A percentile compares a stretch with the other conserved stretches of the same genome.
Evolutionary conservation across 1,140 invertebrate species (phyloP).

Genomic region (Drosophila sulfurigaster): DNA sequence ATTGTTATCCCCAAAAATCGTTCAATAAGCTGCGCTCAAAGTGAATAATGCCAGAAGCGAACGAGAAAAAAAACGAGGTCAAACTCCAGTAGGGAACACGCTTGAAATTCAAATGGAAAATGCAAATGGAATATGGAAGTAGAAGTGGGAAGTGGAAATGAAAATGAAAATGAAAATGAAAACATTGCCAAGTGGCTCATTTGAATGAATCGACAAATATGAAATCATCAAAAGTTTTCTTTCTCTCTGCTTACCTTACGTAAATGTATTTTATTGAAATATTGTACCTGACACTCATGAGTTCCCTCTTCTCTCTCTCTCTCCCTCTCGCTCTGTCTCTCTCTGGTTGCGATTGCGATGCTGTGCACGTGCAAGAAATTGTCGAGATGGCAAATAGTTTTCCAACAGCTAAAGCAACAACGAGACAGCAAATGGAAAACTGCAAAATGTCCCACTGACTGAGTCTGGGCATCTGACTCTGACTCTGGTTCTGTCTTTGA

Average conservation of each 20-base stretch:
- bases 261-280: slow-evolving; percentile 81
- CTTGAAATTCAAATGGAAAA: neutral
- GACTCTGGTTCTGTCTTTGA: neutral
- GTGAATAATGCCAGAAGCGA: neutral
- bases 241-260: slow-evolving; percentile 31
- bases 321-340: neutral
- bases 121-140: slow-evolving; percentile 5
- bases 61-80: neutral
- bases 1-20: slow-evolving; percentile 50
- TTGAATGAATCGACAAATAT: slow-evolving; percentile 67
- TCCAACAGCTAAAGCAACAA: slow-evolving; percentile 60
- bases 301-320: neutral
- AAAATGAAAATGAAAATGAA: slow-evolving; percentile 4
- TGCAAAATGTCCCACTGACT: slow-evolving; percentile 76
- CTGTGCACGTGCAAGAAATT: slow-evolving; percentile 80
- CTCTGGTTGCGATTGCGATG: slow-evolving; percentile 53
- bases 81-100: neutral
- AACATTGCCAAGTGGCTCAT: slow-evolving; percentile 20
- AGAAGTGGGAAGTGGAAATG: slow-evolving; percentile 3
- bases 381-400: slow-evolving; percentile 83
- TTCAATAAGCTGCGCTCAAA: slow-evolving; percentile 21
- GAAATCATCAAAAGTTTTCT: slow-evolving; percentile 71
- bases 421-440: slow-evolving; percentile 72
- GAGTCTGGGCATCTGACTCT: slow-evolving; percentile 29
- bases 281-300: slow-evolving; percentile 60